A percentile compares a stretch with the other conserved stretches of the same genome.
Conservation (phyloP, 37 sponge, comb jelly and placozoan genomes). For the Petrosia ficiformis region DNA sequence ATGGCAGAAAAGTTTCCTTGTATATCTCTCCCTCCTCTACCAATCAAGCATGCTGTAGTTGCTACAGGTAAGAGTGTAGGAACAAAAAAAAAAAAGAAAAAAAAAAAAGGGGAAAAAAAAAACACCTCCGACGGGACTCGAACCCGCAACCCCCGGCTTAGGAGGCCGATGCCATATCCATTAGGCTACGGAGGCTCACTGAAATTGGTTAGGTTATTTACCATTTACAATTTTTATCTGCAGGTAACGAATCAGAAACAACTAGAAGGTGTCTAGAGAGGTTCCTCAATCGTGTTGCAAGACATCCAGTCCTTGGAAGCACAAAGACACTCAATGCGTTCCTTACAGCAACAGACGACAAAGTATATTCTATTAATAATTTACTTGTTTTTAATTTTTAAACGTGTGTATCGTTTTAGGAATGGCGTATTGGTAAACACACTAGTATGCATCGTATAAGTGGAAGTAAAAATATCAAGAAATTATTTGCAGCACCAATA, state of each 20-base stretch:
- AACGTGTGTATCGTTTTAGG: background rate
- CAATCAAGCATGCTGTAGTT: conserved; percentile 77
- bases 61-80: background rate
- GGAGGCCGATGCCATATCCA: conserved; percentile 99
- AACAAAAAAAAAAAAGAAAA: background rate
- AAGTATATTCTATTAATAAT: conserved; percentile 23
- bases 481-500: conserved; percentile 62
- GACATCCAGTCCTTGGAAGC: conserved; percentile 63
- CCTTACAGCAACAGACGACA: conserved; percentile 63
- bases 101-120: conserved; percentile 54
- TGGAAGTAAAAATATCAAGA: conserved; percentile 22
- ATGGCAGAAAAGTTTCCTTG: conserved; percentile 80
- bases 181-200: conserved; percentile 96
- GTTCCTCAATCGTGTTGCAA: conserved; percentile 61
- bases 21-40: conserved; percentile 74
- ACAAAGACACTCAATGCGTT: conserved; percentile 63
- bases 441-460: background rate
- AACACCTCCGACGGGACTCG: conserved; percentile 98
- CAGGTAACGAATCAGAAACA: conserved; percentile 22
- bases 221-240: too few species aligned
- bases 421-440: background rate
- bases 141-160: conserved; percentile 99
- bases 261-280: conserved; percentile 55
- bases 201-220: background rate
- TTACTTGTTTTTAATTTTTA: background rate